Conservation (phyloP, 2,888 invertebrate species). For the Drosophila diplacantha region DNA sequence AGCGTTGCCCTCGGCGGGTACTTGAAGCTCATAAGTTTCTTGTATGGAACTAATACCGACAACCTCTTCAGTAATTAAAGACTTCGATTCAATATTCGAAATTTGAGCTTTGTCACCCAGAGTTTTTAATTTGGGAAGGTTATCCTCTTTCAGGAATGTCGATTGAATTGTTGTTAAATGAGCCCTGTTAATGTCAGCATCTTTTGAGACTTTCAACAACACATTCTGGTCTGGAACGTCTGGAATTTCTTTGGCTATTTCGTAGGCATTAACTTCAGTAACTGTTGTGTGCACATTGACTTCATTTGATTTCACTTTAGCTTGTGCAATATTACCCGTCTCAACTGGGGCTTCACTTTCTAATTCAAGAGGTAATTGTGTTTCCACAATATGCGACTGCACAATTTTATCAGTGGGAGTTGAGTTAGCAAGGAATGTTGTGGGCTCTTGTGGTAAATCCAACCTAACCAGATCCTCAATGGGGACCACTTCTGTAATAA, state of each 20-base stretch:
- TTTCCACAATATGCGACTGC: constrained; percentile 43
- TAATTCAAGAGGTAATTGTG: constrained; percentile 45
- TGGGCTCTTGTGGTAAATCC: not conserved
- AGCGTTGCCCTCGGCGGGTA: constrained; percentile 48
- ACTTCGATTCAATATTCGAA: constrained; percentile 48
- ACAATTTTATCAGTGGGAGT: constrained; percentile 14
- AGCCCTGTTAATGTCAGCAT: constrained; percentile 32
- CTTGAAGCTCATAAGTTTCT: constrained; percentile 62
- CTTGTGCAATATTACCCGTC: constrained; percentile 15
- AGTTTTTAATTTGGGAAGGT: constrained; percentile 26
- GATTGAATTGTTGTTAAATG: constrained; percentile 48
- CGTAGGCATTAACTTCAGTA: constrained; percentile 53
- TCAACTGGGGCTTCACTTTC: constrained; percentile 27
- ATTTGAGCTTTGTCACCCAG: constrained; percentile 44
- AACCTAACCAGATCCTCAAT: constrained; percentile 55
- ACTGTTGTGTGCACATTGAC: constrained; percentile 50
- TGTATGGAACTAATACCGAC: constrained; percentile 58
- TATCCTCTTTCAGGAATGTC: constrained; percentile 57
- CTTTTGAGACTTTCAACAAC: constrained; percentile 24
- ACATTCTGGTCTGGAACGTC: constrained; percentile 2
- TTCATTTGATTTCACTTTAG: constrained; percentile 29
- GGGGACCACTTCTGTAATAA: constrained; percentile 56
- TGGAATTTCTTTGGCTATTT: constrained; percentile 40
- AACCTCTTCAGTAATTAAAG: constrained; percentile 66
- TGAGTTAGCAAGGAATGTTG: constrained; percentile 11